Evolutionary conservation across 2,113 vertebrate genomes (phyloP), one percentile per base, ranked within the genome.

Genomic region (Megaceryle maxima): DNA sequence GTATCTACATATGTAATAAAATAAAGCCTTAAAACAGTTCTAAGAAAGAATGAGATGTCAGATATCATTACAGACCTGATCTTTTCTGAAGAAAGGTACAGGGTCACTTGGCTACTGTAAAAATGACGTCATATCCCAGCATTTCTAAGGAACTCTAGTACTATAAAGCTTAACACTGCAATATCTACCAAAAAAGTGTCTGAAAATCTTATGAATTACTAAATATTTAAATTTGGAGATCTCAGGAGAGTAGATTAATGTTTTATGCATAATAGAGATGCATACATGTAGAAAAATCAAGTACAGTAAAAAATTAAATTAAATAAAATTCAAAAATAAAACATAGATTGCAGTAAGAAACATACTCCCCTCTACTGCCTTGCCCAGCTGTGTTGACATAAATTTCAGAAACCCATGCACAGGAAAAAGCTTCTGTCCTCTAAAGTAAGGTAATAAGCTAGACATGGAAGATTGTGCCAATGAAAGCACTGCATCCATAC

Each of bases 381-480:
- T 17, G 10, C 5, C 6, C 16, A 76, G 14, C 14, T 66, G 14
- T 95, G 26, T 44, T 70, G 44, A 79, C 10, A 57, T 62, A 87
- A 85, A 44, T 37, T 21, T 59, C 62, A 79, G 73, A 90, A 92
- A 79, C 4, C 4, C 4, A 43, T 12, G 8, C 15, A n/a, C 14
- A 31, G 33, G 37, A 7, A 83, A 91, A 76, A 28, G 0, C 0
- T 11, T 2, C 10, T 50, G 35, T 77, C 55, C 64, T 90, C 46
- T 59, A 85, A 94, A 88, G 37, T 39, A 76, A 73, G 22, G 37
- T 39, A 51, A 62, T 15, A 82, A 93, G 28, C 3, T 48, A 74
- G 72, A 50, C 6, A n/a, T n/a, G n/a, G n/a, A n/a, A n/a, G n/a
- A 5, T 15, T 0, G 0, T 72, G 43, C 15, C 29, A 86, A 11